phyloP scores from a whole-genome alignment of 2,113 vertebrate genomes.

The Macquaria ambigua region DNA sequence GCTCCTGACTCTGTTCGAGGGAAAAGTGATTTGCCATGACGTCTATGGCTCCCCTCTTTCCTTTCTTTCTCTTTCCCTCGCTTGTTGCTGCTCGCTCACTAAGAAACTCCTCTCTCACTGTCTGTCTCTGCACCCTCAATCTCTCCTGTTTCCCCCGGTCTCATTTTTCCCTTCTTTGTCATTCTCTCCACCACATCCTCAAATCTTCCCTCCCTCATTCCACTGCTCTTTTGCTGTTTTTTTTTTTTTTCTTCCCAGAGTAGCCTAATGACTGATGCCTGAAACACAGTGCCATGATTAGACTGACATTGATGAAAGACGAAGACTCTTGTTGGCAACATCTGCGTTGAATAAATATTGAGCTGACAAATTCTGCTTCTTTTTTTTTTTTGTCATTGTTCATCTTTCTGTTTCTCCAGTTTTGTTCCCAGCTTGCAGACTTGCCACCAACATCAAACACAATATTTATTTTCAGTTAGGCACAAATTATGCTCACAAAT shows the following conservation, averaged over 20 bases:
- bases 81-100: slow-evolving; percentile 54
- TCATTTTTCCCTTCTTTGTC: slow-evolving; percentile 76
- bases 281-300: slow-evolving; percentile 70
- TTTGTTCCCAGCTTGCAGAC: slow-evolving; percentile 44
- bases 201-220: slow-evolving; percentile 63
- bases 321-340: slow-evolving; percentile 65
- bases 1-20: slow-evolving; percentile 69
- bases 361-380: slow-evolving; percentile 64
- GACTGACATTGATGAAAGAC: slow-evolving; percentile 72
- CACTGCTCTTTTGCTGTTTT: slow-evolving; percentile 35
- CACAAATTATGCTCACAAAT: slow-evolving; percentile 52
- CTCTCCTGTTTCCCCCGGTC: slow-evolving; percentile 53
- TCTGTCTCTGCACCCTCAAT: slow-evolving; percentile 67
- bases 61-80: slow-evolving; percentile 45
- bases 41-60: slow-evolving; percentile 59
- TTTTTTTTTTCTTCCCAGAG: slow-evolving; percentile 22
- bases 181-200: slow-evolving; percentile 73
- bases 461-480: slow-evolving; percentile 55
- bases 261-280: slow-evolving; percentile 62
- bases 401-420: slow-evolving; percentile 27
- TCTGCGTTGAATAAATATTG: slow-evolving; percentile 77
- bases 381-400: slow-evolving; percentile 51
- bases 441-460: slow-evolving; percentile 45
- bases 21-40: slow-evolving; percentile 79
- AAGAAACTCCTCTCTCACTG: slow-evolving; percentile 32